Conservation (phyloP, 2,888 invertebrate species). For the Tenthredo mesomela region DNA sequence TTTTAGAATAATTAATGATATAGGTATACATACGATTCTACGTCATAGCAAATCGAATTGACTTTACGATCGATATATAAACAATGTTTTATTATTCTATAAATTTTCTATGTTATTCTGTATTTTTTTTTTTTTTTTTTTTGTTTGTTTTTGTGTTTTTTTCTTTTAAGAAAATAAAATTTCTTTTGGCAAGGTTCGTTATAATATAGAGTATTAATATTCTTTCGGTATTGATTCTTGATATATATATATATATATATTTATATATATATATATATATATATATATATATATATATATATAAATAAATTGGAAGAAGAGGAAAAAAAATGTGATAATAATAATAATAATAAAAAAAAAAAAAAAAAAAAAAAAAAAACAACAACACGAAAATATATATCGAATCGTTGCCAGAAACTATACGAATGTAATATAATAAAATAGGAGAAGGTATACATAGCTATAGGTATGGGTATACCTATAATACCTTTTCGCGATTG, state of each 20-base stretch:
- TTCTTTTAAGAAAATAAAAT: not conserved
- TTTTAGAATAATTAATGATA: not conserved
- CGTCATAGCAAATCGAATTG: not conserved
- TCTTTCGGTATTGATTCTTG: not conserved
- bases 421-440: conserved; percentile 5
- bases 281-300: too few species aligned
- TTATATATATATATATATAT: too few species aligned
- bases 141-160: not conserved
- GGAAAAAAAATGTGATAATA: too few species aligned
- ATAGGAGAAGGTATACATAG: not conserved
- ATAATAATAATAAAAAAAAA: too few species aligned
- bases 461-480: not conserved
- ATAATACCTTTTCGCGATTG: conserved; percentile 29
- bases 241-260: not conserved
- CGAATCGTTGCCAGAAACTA: conserved; percentile 12
- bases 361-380: not conserved
- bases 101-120: not conserved
- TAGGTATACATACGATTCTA: not conserved
- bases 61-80: conserved; percentile 11
- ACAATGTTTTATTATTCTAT: conserved; percentile 5
- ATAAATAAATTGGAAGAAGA: not conserved
- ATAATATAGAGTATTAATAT: conserved; percentile 4
- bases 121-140: not conserved
- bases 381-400: not conserved
- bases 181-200: conserved; percentile 12